Conservation (phyloP, 2,888 invertebrate species). For the Morpho achilles region DNA sequence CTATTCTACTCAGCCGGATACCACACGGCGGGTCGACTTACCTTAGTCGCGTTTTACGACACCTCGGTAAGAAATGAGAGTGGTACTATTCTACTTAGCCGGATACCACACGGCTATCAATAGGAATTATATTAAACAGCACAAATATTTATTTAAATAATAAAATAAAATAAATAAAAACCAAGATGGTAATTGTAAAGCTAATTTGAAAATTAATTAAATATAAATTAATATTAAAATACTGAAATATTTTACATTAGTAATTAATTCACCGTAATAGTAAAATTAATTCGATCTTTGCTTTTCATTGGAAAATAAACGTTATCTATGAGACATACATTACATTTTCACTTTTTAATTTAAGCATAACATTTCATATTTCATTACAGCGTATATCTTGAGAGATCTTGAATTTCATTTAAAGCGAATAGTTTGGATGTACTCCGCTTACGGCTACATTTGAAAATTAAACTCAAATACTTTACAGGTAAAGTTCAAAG, state of each 20-base stretch:
- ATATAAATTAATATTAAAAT: neutral
- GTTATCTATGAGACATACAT: slow-evolving; percentile 7
- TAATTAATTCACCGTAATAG: neutral
- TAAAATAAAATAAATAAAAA: no score
- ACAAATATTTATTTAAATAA: no score
- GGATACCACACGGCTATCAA: no score
- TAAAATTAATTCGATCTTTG: slow-evolving; percentile 4
- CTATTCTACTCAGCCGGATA: no score
- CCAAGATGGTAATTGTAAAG: no score
- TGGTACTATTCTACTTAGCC: no score
- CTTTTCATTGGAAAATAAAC: slow-evolving; percentile 1
- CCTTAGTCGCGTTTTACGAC: no score
- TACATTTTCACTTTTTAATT: slow-evolving; percentile 10
- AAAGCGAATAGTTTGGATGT: slow-evolving; percentile 7
- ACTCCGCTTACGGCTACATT: slow-evolving; percentile 1
- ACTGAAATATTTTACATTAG: neutral
- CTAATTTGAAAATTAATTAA: no score
- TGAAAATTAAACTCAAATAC: neutral
- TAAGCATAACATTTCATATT: slow-evolving; percentile 16
- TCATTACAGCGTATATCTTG: slow-evolving; percentile 16
- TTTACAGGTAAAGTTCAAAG: neutral
- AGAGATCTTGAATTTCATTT: slow-evolving; percentile 23
- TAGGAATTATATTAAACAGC: no score
- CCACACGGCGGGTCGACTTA: no score
- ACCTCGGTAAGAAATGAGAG: no score